Conservation (phyloP, 2,888 invertebrate species). For the Pseudanteris insignis region DNA sequence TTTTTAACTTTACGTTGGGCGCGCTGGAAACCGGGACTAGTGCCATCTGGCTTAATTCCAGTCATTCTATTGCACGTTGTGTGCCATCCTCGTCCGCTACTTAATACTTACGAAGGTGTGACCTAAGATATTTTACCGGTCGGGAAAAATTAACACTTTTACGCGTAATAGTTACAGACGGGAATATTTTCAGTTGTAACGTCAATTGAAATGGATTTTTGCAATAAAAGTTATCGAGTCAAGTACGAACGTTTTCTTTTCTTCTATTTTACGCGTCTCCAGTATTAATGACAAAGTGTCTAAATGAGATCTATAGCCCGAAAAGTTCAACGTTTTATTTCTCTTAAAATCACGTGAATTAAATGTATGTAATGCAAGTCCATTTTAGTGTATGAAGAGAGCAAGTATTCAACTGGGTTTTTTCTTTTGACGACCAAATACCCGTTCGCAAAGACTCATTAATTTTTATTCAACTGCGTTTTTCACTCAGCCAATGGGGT, state of each 20-base stretch:
- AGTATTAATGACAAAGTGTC: too few species aligned
- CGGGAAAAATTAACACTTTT: slow-evolving; percentile 23
- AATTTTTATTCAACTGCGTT: slow-evolving; percentile 25
- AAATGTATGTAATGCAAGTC: too few species aligned
- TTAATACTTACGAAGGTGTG: slow-evolving; percentile 30
- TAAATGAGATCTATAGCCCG: too few species aligned
- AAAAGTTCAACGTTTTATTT: too few species aligned
- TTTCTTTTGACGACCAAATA: too few species aligned
- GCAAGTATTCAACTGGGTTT: too few species aligned
- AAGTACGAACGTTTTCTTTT: too few species aligned
- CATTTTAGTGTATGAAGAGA: too few species aligned
- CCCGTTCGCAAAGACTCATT: slow-evolving; percentile 20
- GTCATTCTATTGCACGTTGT: slow-evolving; percentile 13
- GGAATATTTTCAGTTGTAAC: slow-evolving; percentile 6
- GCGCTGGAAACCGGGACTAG: slow-evolving; percentile 37
- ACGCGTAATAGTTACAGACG: slow-evolving; percentile 1
- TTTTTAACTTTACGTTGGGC: slow-evolving; percentile 30
- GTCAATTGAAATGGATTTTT: slow-evolving; percentile 24
- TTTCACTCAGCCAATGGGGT: slow-evolving; percentile 14
- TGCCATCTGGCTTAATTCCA: slow-evolving; percentile 45
- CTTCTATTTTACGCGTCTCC: too few species aligned
- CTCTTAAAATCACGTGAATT: too few species aligned
- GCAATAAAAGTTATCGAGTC: slow-evolving; percentile 26
- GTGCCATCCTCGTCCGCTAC: slow-evolving; percentile 23
- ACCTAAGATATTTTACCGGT: slow-evolving; percentile 24